These are phyloP conservation scores for Dendrolimus pini DNA, from an alignment of 2,888 invertebrate genomes.

Conservation along the genomic window DNA sequence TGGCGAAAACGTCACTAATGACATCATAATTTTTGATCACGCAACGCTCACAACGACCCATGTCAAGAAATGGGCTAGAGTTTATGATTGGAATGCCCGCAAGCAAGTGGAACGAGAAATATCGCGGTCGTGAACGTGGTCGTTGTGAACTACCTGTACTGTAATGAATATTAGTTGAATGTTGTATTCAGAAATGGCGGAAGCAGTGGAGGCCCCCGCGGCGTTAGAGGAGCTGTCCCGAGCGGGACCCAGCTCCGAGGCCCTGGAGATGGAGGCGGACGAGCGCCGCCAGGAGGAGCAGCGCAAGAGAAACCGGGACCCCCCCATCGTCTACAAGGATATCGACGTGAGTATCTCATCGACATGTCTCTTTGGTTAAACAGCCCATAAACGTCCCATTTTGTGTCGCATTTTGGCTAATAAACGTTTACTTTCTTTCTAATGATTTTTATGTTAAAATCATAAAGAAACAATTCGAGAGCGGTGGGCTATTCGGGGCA, in stretches of 20 bases:
- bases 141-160: not conserved
- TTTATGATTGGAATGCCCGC: too few species aligned
- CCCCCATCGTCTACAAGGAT: constrained; percentile 87
- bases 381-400: not conserved
- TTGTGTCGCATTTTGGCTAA: too few species aligned
- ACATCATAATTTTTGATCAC: too few species aligned
- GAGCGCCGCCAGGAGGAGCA: constrained; percentile 82
- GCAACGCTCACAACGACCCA: too few species aligned
- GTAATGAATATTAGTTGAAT: not conserved
- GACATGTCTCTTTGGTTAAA: not conserved
- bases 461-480: not conserved
- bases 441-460: too few species aligned
- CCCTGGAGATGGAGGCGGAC: constrained; percentile 66
- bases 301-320: constrained; percentile 83
- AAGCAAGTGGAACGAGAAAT: too few species aligned
- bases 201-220: constrained; percentile 42
- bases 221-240: constrained; percentile 32
- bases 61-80: too few species aligned
- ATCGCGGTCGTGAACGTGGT: too few species aligned
- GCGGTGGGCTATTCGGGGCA: not conserved
- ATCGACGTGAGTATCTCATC: constrained; percentile 78
- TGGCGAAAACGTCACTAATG: too few species aligned
- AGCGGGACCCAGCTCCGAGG: constrained; percentile 63
- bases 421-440: too few species aligned
- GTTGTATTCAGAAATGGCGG: constrained; percentile 50